phyloP scores from a whole-genome alignment of 2,113 vertebrate species.

The Scalopus aquaticus region DNA sequence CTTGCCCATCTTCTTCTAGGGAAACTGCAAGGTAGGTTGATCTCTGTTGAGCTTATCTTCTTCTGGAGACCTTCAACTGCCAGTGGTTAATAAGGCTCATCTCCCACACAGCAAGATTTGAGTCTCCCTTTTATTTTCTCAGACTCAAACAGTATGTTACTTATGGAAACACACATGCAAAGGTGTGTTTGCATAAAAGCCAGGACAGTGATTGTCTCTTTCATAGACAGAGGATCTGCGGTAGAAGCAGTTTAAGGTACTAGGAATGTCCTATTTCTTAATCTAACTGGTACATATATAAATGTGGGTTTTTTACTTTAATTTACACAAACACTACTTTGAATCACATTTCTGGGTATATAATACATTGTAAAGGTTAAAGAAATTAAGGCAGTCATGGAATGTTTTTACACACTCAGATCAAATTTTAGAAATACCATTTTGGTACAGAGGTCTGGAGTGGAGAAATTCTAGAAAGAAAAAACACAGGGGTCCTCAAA shows the following conservation, averaged over 20 bases:
- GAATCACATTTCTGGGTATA: background rate
- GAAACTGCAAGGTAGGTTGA: background rate
- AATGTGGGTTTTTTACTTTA: background rate
- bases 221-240: background rate
- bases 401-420: background rate
- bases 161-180: background rate
- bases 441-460: background rate
- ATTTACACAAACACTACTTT: slow-evolving; percentile 35
- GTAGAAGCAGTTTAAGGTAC: background rate
- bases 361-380: background rate
- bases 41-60: background rate
- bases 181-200: background rate
- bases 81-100: background rate
- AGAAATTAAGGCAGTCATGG: background rate
- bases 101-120: background rate
- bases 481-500: background rate
- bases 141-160: background rate
- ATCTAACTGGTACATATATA: background rate
- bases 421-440: background rate
- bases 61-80: background rate
- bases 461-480: background rate
- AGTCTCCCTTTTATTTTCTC: background rate
- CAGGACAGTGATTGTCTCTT: background rate
- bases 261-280: background rate
- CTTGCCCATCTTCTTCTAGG: background rate